phyloP scores from a whole-genome alignment of 1,140 invertebrate genomes.

The Limonius californicus region DNA sequence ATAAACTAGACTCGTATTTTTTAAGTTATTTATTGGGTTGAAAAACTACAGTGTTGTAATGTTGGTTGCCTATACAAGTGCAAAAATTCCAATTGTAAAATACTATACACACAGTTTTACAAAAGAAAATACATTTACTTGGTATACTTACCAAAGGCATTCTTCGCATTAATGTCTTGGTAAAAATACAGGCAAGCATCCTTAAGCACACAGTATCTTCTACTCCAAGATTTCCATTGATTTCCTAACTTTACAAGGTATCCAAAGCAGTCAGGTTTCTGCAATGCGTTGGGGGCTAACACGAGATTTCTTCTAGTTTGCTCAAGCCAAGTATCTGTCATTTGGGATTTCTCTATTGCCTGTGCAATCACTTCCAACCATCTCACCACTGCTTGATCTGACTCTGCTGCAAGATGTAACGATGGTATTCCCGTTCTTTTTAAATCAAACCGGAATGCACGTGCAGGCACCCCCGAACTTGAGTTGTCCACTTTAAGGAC shows the following conservation, averaged over 20 bases:
- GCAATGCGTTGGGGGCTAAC: conserved; percentile 66
- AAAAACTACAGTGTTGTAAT: no score
- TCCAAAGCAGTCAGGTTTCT: conserved; percentile 86
- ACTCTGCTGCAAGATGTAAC: conserved; percentile 77
- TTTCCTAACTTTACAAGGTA: conserved; percentile 78
- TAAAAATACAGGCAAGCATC: conserved; percentile 95
- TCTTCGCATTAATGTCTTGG: conserved; percentile 77
- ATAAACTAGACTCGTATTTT: no score
- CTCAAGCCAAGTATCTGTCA: conserved; percentile 68
- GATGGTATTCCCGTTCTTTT: conserved; percentile 70
- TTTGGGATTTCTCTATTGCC: conserved; percentile 59
- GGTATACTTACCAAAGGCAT: conserved; percentile 78
- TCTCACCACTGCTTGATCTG: conserved; percentile 66
- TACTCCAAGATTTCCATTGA: conserved; percentile 81
- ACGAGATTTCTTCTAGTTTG: conserved; percentile 66
- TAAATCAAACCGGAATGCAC: conserved; percentile 65
- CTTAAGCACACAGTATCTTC: conserved; percentile 90
- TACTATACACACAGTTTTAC: no score
- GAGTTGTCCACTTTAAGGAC: conserved; percentile 62
- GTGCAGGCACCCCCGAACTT: conserved; percentile 46
- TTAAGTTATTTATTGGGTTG: no score
- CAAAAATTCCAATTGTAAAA: no score
- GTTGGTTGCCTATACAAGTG: no score
- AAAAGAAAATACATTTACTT: no score
- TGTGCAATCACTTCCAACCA: conserved; percentile 75